Conservation (phyloP, 2,888 invertebrate species). For the Nymphalis urticae region DNA sequence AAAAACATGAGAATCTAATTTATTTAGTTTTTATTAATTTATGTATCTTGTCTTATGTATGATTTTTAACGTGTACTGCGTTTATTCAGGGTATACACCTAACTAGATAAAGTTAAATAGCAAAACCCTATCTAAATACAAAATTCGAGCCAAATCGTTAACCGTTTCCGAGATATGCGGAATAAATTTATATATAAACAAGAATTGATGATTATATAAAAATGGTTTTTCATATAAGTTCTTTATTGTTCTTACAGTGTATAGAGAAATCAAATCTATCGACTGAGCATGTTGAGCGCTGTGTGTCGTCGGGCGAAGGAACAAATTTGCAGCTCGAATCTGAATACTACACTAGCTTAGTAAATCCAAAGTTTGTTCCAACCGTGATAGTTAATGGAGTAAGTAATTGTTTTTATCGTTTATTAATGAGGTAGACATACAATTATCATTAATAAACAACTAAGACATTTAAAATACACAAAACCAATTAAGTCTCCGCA, state of each 20-base stretch:
- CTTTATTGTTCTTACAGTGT: slow-evolving; percentile 56
- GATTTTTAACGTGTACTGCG: no score
- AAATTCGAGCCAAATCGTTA: no score
- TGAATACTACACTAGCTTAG: slow-evolving; percentile 65
- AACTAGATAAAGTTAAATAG: no score
- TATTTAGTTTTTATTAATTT: no score
- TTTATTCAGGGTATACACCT: no score
- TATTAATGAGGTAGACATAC: neutral
- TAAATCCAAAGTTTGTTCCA: slow-evolving; percentile 75
- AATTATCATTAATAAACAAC: neutral
- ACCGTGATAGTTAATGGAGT: slow-evolving; percentile 77
- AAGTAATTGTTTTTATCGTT: slow-evolving; percentile 41
- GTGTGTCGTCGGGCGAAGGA: slow-evolving; percentile 60
- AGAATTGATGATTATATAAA: no score
- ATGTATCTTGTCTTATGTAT: no score
- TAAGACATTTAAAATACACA: neutral
- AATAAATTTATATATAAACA: no score
- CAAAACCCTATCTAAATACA: no score
- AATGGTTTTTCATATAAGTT: neutral
- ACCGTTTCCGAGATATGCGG: no score
- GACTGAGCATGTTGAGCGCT: slow-evolving; percentile 46
- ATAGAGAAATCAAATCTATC: slow-evolving; percentile 49
- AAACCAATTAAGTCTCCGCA: no score
- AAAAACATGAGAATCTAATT: no score
- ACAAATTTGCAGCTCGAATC: slow-evolving; percentile 70